Base-by-base conservation (phyloP, 2,888 invertebrate genomes). In the Trichopria drosophilae region DNA sequence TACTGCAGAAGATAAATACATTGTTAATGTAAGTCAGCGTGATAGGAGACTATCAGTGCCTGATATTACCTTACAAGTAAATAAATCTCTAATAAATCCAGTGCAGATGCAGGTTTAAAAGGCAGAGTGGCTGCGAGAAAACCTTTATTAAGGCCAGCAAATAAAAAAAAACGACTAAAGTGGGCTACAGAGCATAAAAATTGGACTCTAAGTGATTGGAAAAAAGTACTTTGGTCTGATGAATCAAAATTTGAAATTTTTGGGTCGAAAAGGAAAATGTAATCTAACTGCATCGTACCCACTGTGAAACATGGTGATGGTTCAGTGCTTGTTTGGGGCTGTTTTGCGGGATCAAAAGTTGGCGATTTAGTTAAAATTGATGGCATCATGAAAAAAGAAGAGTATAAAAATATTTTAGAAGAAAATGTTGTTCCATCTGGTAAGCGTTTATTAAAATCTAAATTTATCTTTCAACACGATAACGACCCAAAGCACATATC, bases 231-330 rank as follows among this genome's bases (percentile, higher is more conserved):
- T 3, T 58, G 51, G 32, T 49, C 51, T 2, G 55, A 57, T 44
- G 54, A 58, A 31, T 57, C 53, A 0, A 57, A 57, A 29, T 59
- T 61, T 34, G 48, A 53, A 19, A 9, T 47, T 20, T 54, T 45
- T 49, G 49, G 40, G 3, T 24, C 13, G 6, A 51, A 53, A 15
- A 24, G 51, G 13, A 26, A 42, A 26, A 24, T 42, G 31, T 54
- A 48, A 15, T 23, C 34, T 20, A 29, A 53, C 20, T 55, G 47
- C 42, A 13, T 59, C n/a, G 40, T 55, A 16, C 42, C 53, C 7
- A 57, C 58, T 13, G 57, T 61, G 3, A 61, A 61, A 32, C 58
- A 60, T 29, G 58, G 59, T 32, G 55, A 57, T 9, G 53, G 57
- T 5, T 53, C 49, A 15, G 42, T 59, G 15, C 49, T 58, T 47